Evolutionary conservation across 2,113 vertebrate genomes (phyloP).

Genomic region (Protobothrops mucrosquamatus): DNA sequence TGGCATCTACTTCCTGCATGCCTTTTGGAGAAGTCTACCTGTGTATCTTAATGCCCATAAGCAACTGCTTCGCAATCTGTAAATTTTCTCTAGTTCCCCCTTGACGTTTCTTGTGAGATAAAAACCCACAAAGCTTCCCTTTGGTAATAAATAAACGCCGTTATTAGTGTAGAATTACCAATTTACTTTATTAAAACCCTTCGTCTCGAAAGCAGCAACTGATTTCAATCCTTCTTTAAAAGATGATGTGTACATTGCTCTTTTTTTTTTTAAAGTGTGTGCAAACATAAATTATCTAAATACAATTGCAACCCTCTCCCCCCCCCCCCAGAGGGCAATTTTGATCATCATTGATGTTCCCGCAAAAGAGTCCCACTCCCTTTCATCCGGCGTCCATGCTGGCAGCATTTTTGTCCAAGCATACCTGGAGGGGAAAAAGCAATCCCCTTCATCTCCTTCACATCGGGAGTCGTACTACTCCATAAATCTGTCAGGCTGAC

Average conservation of each 20-base stretch:
- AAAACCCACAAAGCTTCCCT: too few species aligned
- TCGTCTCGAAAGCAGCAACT: neutral
- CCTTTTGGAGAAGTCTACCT: neutral
- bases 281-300: conserved; percentile 15
- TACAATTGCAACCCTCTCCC: neutral
- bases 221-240: neutral
- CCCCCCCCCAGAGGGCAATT: neutral
- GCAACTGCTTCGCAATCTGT: neutral
- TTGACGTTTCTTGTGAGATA: neutral
- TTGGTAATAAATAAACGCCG: neutral
- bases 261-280: neutral
- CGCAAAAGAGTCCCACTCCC: neutral
- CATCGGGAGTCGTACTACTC: neutral
- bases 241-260: neutral
- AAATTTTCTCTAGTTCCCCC: too few species aligned
- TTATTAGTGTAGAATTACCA: neutral
- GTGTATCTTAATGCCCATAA: neutral
- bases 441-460: neutral
- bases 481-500: too few species aligned
- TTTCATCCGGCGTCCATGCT: neutral
- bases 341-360: neutral
- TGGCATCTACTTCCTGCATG: neutral
- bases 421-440: neutral
- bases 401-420: neutral
- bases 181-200: conserved; percentile 26